Conservation (phyloP, 2,888 invertebrate genomes). For the Sipunculus nudus region DNA sequence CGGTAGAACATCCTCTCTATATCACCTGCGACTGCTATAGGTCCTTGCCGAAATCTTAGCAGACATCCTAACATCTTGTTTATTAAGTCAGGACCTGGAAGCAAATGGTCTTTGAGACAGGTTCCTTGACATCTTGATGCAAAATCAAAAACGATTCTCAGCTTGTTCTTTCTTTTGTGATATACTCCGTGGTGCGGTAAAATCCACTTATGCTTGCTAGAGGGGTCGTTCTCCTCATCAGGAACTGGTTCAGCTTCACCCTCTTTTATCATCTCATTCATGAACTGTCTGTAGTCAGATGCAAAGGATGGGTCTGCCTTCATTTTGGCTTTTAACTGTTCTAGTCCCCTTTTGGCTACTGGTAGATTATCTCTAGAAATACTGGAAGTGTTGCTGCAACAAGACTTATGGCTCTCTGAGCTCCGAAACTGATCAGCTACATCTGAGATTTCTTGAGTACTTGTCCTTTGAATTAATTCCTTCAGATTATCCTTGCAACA, state of each 20-base stretch:
- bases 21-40: constrained; percentile 26
- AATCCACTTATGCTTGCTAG: neutral
- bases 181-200: constrained; percentile 24
- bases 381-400: too few relatives aligned
- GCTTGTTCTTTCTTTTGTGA: constrained; percentile 17
- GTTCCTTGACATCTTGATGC: constrained; percentile 16
- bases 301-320: too few relatives aligned
- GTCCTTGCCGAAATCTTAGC: constrained; percentile 20
- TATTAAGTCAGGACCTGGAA: constrained; percentile 26
- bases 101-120: constrained; percentile 25
- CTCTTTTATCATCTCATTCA: too few relatives aligned
- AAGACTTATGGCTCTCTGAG: too few relatives aligned
- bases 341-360: too few relatives aligned
- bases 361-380: too few relatives aligned
- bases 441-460: too few relatives aligned
- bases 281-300: neutral
- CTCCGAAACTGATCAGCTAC: too few relatives aligned
- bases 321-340: too few relatives aligned
- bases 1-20: constrained; percentile 35
- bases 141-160: constrained; percentile 32
- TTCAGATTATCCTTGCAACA: too few relatives aligned
- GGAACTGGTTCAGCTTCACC: neutral
- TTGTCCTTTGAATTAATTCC: too few relatives aligned
- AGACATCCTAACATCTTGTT: constrained; percentile 22
- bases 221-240: neutral